These are phyloP conservation scores for Salminus brasiliensis DNA, from an alignment of 2,113 vertebrate species.

Conservation along the genomic window DNA sequence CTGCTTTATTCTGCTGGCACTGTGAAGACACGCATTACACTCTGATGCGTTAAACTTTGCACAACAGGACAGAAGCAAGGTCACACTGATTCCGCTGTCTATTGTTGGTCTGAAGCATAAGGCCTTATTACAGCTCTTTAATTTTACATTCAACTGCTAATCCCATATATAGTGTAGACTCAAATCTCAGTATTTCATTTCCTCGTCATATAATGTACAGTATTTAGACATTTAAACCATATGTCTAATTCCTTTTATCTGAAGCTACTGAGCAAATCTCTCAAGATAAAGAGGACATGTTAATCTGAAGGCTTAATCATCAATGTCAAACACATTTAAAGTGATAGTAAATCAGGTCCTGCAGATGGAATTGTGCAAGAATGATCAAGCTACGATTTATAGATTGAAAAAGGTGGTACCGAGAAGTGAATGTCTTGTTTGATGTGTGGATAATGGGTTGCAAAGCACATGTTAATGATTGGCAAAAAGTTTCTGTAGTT, in stretches of 20 bases:
- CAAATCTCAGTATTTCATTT: background rate
- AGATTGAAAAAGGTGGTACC: too few relatives aligned
- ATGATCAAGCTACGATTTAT: too few relatives aligned
- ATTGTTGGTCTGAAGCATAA: background rate
- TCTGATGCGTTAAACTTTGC: background rate
- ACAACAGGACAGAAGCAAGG: background rate
- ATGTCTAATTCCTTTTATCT: background rate
- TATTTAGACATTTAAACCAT: background rate
- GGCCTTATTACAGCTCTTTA: background rate
- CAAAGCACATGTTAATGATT: too few relatives aligned
- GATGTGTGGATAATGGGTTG: too few relatives aligned
- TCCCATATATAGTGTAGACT: background rate
- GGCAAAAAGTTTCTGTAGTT: too few relatives aligned
- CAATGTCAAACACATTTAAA: too few relatives aligned
- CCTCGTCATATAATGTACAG: background rate
- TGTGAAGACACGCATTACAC: background rate
- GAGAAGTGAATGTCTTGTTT: too few relatives aligned
- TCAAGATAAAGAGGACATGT: background rate
- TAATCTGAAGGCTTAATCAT: too few relatives aligned
- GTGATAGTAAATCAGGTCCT: too few relatives aligned
- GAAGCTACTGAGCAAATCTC: background rate
- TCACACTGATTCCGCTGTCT: background rate
- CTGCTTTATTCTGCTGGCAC: background rate
- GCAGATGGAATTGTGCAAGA: too few relatives aligned
- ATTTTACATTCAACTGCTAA: background rate